Evolutionary conservation across 2,797 vertebrate genomes (phyloP), one percentile per base, ranked within the genome.

Genomic region (Hoplostethus atlanticus): DNA sequence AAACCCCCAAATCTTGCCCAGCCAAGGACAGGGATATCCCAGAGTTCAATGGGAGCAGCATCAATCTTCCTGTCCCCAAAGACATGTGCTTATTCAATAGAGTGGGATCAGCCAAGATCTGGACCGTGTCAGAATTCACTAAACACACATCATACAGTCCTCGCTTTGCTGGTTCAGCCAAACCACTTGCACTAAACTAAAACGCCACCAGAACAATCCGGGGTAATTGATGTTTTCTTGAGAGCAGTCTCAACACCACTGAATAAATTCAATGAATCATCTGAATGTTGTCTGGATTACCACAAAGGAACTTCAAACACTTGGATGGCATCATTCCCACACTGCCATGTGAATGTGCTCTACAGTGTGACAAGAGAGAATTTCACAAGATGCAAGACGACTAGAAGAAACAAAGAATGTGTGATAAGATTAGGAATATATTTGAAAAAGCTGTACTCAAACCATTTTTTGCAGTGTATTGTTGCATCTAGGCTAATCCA

Each of bases 11-110:
- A 86, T 72, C 58, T 76, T 85, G 77, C 81, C 85, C 77, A 42
- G 81, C 83, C 86, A 89, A 88, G 81, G 86, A 84, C 84, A 84
- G 80, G 92, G 92, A 94, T 92, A 91, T 93, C 91, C 91, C 91
- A 92, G 84, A 92, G 91, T 94, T 94, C 91, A 94, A 76, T 80
- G 73, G 84, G 89, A 91, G 90, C 83, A 64, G 88, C 87, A 92
- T 93, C 90, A 92, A 90, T 94, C 90, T 89, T 87, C 77, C 65
- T 58, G 81, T 86, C 89, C 87, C 87, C 50, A 40, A 81, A 91
- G 84, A 91, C 83, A 80, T 89, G 73, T 80, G 89, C 84, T 87
- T 88, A 90, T 91, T 89, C 89, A 77, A 86, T 88, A 85, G 73
- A 86, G 81, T 47, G 73, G 84, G 87, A 88, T 87, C 76, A 77